A percentile compares a stretch with the other conserved stretches of the same genome.
Conservation (phyloP, 2,797 vertebrate genomes). For the Falco peregrinus region DNA sequence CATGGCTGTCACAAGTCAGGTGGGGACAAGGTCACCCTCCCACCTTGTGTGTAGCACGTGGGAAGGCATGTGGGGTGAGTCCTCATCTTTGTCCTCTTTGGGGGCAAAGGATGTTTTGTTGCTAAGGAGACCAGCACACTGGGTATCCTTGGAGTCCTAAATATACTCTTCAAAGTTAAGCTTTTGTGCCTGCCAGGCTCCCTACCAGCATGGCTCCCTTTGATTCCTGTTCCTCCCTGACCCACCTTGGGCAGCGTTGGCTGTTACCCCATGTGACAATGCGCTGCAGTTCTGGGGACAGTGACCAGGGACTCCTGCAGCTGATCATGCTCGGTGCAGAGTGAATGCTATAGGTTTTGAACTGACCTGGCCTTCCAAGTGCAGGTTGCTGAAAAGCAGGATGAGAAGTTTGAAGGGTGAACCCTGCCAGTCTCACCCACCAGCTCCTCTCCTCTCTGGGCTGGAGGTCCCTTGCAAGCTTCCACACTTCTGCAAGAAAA, state of each 20-base stretch:
- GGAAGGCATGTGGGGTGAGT: not conserved
- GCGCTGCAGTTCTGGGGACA: fast-evolving
- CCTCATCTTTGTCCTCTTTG: not conserved
- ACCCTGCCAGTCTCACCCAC: not conserved
- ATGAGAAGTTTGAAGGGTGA: not conserved
- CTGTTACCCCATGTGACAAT: not conserved
- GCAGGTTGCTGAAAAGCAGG: not conserved
- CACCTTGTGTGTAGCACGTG: fast-evolving
- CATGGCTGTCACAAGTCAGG: not conserved
- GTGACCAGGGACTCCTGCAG: not conserved
- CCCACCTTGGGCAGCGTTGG: not conserved
- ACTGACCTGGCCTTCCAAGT: not conserved
- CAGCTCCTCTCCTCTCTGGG: not conserved
- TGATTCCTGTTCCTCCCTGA: not conserved
- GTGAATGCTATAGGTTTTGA: not conserved
- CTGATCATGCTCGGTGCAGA: not conserved
- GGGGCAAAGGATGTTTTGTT: not conserved
- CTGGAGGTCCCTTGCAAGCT: not conserved
- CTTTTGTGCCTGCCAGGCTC: not conserved
- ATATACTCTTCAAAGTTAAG: conserved; percentile 13
- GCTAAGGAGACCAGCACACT: not conserved
- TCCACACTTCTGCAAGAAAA: not conserved
- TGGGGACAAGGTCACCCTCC: not conserved
- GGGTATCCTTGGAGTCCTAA: not conserved
- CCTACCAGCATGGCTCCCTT: not conserved